These are phyloP conservation scores for Dinomys branickii DNA, from an alignment of 2,113 vertebrate species.

Conservation along the genomic window DNA sequence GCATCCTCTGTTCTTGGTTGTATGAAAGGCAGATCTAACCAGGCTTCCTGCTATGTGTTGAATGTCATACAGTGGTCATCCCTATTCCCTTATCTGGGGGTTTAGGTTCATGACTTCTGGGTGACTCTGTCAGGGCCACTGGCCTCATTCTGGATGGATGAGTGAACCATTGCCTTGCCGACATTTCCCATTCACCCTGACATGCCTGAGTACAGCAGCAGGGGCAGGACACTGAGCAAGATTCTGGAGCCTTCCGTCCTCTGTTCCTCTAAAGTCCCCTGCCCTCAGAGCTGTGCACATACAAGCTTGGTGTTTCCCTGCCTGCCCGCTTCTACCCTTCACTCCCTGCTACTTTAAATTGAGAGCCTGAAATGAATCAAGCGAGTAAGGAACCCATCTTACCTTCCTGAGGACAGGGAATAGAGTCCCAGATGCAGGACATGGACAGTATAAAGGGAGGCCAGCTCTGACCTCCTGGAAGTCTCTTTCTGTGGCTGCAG, in stretches of 20 bases:
- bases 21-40: background rate
- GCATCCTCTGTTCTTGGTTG: background rate
- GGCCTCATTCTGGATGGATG: background rate
- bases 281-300: background rate
- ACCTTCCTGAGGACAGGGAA: background rate
- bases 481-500: background rate
- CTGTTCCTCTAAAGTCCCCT: background rate
- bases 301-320: background rate
- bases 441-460: background rate
- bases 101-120: background rate
- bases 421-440: too few species aligned
- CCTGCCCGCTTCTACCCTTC: background rate
- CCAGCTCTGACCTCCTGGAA: background rate
- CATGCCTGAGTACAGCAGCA: too few species aligned
- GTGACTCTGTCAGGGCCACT: background rate
- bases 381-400: background rate
- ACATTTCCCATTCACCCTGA: background rate
- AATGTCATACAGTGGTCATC: background rate
- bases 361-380: background rate
- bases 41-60: background rate
- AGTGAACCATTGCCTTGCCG: background rate
- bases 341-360: background rate
- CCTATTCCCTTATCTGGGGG: background rate
- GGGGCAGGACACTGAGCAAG: background rate
- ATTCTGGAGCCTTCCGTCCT: background rate